These are phyloP conservation scores for Apteryx mantelli DNA, from an alignment of 2,113 vertebrate genomes.

Conservation along the genomic window DNA sequence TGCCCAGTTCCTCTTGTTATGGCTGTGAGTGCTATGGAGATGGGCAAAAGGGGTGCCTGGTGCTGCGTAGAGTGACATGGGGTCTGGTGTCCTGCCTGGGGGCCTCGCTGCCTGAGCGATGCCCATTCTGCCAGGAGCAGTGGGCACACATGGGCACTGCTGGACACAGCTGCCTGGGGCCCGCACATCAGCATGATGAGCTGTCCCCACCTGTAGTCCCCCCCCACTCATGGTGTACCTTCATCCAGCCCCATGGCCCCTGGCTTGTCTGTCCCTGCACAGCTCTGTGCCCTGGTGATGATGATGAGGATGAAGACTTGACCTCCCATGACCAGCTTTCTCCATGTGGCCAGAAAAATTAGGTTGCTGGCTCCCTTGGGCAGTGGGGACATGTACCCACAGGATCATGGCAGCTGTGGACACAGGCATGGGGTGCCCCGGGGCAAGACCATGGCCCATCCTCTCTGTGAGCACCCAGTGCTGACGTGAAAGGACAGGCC, in stretches of 20 bases:
- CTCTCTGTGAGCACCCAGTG: fast-evolving
- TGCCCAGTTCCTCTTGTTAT: too few species aligned
- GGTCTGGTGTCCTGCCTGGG: not conserved
- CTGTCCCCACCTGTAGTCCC: too few species aligned
- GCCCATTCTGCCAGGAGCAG: too few species aligned
- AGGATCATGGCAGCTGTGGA: not conserved
- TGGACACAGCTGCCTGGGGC: too few species aligned
- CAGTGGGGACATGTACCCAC: fast-evolving
- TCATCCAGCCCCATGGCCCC: too few species aligned
- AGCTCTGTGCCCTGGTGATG: not conserved
- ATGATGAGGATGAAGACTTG: not conserved
- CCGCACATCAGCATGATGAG: too few species aligned
- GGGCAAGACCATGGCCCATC: too few species aligned
- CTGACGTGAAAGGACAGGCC: not conserved
- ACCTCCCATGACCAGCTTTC: not conserved
- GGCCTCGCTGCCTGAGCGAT: not conserved
- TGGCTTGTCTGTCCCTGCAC: not conserved
- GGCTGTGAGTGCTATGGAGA: fast-evolving
- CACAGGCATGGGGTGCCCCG: not conserved
- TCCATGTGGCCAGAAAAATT: not conserved
- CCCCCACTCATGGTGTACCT: too few species aligned
- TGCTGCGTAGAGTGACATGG: not conserved
- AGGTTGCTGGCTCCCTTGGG: fast-evolving
- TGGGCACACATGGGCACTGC: too few species aligned
- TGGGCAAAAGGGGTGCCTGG: not conserved